phyloP scores from a whole-genome alignment of 2,797 vertebrate species.

The Brachyalestes nurse region DNA sequence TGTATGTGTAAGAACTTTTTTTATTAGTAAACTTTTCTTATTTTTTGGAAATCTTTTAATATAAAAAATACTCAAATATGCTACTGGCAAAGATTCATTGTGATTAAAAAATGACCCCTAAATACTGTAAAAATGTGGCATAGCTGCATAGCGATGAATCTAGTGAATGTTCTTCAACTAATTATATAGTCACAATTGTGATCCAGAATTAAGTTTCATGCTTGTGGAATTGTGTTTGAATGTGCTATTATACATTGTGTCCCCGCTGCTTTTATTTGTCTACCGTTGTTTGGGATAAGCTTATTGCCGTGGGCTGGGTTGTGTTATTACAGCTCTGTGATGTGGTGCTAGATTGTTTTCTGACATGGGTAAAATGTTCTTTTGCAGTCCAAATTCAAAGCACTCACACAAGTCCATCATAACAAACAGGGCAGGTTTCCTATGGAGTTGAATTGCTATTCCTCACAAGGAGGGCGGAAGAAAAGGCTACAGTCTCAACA shows the following conservation, averaged over 20 bases:
- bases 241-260: conserved; percentile 27
- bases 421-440: conserved; percentile 61
- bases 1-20: no score
- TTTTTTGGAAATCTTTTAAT: no score
- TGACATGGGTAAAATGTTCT: conserved; percentile 45
- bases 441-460: conserved; percentile 52
- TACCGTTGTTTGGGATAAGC: conserved; percentile 46
- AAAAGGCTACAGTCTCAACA: conserved; percentile 47
- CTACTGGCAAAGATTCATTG: no score
- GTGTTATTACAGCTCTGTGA: conserved; percentile 55
- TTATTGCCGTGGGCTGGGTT: conserved; percentile 32
- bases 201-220: conserved; percentile 43
- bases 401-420: conserved; percentile 54
- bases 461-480: conserved; percentile 41
- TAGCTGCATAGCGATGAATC: not conserved
- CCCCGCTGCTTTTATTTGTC: conserved; percentile 55
- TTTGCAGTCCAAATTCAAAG: conserved; percentile 52
- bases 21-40: no score
- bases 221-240: conserved; percentile 28
- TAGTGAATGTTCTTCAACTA: conserved; percentile 6
- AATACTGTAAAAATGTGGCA: not conserved
- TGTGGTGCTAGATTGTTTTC: conserved; percentile 44
- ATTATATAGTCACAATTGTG: conserved; percentile 34
- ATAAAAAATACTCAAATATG: no score
- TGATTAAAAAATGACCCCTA: no score